phyloP scores from a whole-genome alignment of 2,797 vertebrate species.

The Rhinoraja longicauda region DNA sequence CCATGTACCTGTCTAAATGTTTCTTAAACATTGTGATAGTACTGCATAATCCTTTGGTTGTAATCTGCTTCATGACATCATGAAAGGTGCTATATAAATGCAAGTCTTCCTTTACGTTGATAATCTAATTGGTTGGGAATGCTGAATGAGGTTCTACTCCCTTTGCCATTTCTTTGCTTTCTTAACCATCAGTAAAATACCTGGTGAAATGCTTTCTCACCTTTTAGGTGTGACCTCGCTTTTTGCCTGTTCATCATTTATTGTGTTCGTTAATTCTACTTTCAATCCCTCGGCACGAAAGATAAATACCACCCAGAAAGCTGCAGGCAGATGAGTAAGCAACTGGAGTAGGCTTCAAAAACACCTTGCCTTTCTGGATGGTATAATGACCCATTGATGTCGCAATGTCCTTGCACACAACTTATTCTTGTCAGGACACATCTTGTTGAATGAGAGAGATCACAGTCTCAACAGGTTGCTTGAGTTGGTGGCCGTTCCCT shows the following conservation, averaged over 20 bases:
- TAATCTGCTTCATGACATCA: too few relatives aligned
- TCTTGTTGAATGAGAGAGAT: not conserved
- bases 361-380: not conserved
- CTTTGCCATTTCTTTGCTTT: not conserved
- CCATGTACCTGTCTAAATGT: too few relatives aligned
- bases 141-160: too few relatives aligned
- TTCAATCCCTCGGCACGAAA: not conserved
- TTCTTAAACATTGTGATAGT: too few relatives aligned
- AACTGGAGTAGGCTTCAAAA: not conserved
- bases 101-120: not conserved
- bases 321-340: not conserved
- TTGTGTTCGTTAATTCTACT: not conserved
- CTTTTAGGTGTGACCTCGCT: not conserved
- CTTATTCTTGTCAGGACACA: conserved; percentile 14
- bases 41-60: too few relatives aligned
- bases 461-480: not conserved
- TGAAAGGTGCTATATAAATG: not conserved
- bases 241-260: not conserved
- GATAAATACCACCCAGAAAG: not conserved
- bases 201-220: not conserved
- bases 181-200: not conserved
- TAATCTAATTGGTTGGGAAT: not conserved
- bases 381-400: conserved; percentile 2
- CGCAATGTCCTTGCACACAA: not conserved
- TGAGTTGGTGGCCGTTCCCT: not conserved